These are phyloP conservation scores for Cepaea nemoralis DNA, from an alignment of 1,140 invertebrate species.

Conservation along the genomic window DNA sequence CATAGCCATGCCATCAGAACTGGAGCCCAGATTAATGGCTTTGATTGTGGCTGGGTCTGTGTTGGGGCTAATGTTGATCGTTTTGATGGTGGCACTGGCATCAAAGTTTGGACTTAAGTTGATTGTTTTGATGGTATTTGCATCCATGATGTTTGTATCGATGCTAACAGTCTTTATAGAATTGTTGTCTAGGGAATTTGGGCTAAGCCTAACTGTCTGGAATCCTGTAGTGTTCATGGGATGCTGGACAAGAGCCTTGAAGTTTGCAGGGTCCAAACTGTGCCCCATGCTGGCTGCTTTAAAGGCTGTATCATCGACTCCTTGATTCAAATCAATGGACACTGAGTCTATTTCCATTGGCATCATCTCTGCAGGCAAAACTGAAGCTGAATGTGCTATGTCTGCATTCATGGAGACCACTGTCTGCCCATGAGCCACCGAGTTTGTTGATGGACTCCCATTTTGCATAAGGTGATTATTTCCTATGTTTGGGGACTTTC, in stretches of 20 bases:
- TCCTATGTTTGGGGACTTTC: not conserved
- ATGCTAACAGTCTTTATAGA: constrained; percentile 3
- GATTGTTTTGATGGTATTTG: constrained; percentile 4
- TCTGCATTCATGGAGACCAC: constrained; percentile 55
- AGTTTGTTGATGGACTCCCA: not conserved
- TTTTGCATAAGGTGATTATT: not conserved
- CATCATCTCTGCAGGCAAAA: constrained; percentile 52
- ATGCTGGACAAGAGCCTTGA: constrained; percentile 25
- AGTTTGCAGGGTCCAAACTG: not conserved
- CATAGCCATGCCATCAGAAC: constrained; percentile 3
- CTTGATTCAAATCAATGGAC: constrained; percentile 48
- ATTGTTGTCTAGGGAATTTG: not conserved
- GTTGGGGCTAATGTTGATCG: constrained; percentile 4
- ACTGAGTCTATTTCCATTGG: constrained; percentile 69
- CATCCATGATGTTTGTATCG: constrained; percentile 8
- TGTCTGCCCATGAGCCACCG: constrained; percentile 39
- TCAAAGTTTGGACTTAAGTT: constrained; percentile 14
- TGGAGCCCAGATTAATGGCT: constrained; percentile 35
- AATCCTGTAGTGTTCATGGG: not conserved
- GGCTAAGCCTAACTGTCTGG: constrained; percentile 34
- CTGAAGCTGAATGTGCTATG: constrained; percentile 67
- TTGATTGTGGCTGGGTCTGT: constrained; percentile 39
- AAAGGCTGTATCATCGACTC: constrained; percentile 29
- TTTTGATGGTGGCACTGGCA: constrained; percentile 19
- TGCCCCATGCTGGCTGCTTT: constrained; percentile 19